A percentile compares a stretch with the other conserved stretches of the same genome.
Conservation (phyloP, 1,140 invertebrate genomes). For the Varroa destructor region DNA sequence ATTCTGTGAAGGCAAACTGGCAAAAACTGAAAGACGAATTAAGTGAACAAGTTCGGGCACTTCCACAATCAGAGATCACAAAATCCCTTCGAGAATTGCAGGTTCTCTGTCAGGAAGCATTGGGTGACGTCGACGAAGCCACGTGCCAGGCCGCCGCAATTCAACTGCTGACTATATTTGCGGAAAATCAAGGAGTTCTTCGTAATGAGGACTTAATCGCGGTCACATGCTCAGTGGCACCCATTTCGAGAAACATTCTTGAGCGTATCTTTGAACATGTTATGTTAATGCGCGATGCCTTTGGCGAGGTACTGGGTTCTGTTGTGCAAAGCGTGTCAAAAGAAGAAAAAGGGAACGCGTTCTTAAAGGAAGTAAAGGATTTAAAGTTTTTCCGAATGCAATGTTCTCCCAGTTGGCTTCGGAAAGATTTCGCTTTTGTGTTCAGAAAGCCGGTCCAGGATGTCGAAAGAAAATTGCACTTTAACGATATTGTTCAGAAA, state of each 20-base stretch:
- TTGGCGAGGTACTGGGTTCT: background rate
- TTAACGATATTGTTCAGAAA: conserved; percentile 3
- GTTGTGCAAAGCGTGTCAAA: background rate
- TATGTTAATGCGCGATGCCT: background rate
- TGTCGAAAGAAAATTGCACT: background rate
- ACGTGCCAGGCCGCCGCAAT: conserved; percentile 6
- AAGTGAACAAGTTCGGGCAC: background rate
- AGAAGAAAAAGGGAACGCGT: conserved; percentile 4
- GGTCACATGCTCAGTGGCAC: conserved; percentile 1
- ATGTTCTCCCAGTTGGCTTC: background rate
- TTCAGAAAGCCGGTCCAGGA: background rate
- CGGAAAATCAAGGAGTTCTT: background rate
- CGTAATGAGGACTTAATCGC: background rate
- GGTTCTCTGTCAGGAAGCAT: background rate
- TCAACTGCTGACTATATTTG: background rate
- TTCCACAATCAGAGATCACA: conserved; percentile 3
- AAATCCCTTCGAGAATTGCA: background rate
- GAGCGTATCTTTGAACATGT: conserved; percentile 4
- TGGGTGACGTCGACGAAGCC: conserved; percentile 11
- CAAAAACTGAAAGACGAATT: background rate
- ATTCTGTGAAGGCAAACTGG: background rate
- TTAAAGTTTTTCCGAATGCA: background rate
- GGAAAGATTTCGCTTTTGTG: background rate
- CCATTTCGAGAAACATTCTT: background rate
- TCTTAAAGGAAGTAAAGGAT: background rate